Percentiles rank a stretch among this genome's conserved stretches.
phyloP scores from a whole-genome alignment of 2,888 invertebrate genomes.

The Rotaria socialis region DNA sequence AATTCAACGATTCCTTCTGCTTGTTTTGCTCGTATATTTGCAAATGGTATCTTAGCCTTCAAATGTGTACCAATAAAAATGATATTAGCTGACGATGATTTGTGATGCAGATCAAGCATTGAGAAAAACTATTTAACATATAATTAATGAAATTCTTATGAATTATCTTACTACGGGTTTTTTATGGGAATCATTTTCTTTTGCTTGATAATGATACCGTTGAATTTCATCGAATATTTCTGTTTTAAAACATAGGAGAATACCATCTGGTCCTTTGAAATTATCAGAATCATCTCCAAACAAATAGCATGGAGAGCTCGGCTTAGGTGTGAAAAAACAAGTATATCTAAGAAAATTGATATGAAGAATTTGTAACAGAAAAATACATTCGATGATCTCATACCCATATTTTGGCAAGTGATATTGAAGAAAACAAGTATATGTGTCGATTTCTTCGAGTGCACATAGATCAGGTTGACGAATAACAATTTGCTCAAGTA shows the following conservation, averaged over 20 bases:
- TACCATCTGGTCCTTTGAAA: neutral
- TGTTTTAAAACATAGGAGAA: neutral
- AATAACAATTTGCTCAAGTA: neutral
- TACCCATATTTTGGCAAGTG: neutral
- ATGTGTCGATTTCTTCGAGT: neutral
- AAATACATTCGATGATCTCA: neutral
- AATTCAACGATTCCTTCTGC: neutral
- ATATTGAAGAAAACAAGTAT: neutral
- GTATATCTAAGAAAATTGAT: conserved; percentile 50
- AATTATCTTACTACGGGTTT: conserved; percentile 1
- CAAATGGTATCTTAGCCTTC: neutral
- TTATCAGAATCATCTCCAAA: neutral
- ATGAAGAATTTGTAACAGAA: conserved; percentile 62
- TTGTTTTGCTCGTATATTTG: neutral
- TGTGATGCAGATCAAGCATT: neutral
- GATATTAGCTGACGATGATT: neutral
- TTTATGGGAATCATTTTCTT: conserved; percentile 70
- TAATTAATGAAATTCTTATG: too few species aligned
- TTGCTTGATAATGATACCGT: conserved; percentile 61
- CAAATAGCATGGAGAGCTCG: neutral
- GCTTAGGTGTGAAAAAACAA: neutral
- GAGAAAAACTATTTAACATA: conserved; percentile 52
- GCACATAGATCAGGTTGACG: neutral
- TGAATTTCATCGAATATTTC: conserved; percentile 55
- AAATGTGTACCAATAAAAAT: neutral